Percentiles rank a stretch among this genome's conserved stretches.
Evolutionary conservation across 2,113 vertebrate species (phyloP).

Genomic region (Notothenia coriiceps): DNA sequence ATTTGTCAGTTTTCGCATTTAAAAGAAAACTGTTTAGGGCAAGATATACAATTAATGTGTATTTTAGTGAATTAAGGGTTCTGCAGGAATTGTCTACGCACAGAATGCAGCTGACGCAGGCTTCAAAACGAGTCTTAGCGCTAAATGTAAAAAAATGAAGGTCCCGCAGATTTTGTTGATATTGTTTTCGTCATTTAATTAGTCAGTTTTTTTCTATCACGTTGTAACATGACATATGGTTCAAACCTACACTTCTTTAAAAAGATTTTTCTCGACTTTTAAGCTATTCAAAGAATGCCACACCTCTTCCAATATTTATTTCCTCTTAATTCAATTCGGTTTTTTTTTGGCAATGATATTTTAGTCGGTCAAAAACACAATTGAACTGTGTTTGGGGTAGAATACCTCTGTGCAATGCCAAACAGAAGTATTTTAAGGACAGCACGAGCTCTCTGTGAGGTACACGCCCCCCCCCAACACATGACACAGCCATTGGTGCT

Average conservation of each 20-base stretch:
- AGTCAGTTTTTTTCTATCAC: neutral
- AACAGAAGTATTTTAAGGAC: constrained; percentile 51
- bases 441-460: constrained; percentile 54
- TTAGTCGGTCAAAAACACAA: too few species aligned
- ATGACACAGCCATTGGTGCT: constrained; percentile 40
- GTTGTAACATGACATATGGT: neutral
- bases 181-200: neutral
- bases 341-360: too few species aligned
- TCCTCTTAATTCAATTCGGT: too few species aligned
- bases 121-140: neutral
- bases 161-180: neutral
- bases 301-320: neutral
- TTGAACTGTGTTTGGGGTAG: neutral
- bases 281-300: constrained; percentile 12
- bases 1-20: constrained; percentile 49
- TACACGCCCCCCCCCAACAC: constrained; percentile 84
- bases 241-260: constrained; percentile 39
- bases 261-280: constrained; percentile 30
- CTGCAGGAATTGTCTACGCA: neutral
- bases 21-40: neutral
- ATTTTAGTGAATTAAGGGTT: neutral
- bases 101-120: neutral
- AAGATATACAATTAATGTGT: neutral
- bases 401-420: constrained; percentile 10
- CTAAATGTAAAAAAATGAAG: neutral